Evolutionary conservation across 2,888 invertebrate genomes (phyloP), one percentile per base, ranked within the genome.

Genomic region (Microctonus hyperodae): DNA sequence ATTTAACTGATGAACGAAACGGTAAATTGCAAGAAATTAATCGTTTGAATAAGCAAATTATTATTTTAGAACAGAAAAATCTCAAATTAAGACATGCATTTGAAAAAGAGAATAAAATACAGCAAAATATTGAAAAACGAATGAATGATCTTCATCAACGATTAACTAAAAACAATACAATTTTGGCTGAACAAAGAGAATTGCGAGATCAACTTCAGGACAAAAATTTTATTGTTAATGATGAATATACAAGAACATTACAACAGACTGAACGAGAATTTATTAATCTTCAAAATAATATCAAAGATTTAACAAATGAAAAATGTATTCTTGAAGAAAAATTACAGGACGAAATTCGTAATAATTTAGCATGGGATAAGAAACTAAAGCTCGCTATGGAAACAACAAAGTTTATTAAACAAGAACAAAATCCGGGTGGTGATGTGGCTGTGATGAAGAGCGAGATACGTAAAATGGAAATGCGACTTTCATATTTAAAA

Each of bases 381-480:
- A 93, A 94, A 85, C 89, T 91, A 67, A 85, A 67, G 60, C n/a
- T 93, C 75, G 90, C 92, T 1, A 88, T 89, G 23, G 93, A 94
- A 78, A 88, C 92, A 0, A 89, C 91, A 76, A 88, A 88, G 73
- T 90, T 87, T 76, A 88, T 92, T 58, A 88, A 89, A 63, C 86
- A 88, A 37, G 92, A 92, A 65, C 87, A 88, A 65, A 87, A 88
- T 0, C 84, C 87, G 1, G 88, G 86, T 5, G 92, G 94, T 1
- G 94, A 94, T 81, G 88, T 93, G 22, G 90, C 90, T 0, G 87
- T 87, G 35, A 94, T 94, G 93, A 91, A 88, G 78, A 87, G 86
- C 44, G 94, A 95, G 86, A 94, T 95, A 77, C 94, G 94, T 75
- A 88, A 91, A 73, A 94, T 94, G 94, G 89, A 92, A 84, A 92